Conservation (phyloP, 2,113 vertebrate genomes). For the Opisthocomus hoazin region DNA sequence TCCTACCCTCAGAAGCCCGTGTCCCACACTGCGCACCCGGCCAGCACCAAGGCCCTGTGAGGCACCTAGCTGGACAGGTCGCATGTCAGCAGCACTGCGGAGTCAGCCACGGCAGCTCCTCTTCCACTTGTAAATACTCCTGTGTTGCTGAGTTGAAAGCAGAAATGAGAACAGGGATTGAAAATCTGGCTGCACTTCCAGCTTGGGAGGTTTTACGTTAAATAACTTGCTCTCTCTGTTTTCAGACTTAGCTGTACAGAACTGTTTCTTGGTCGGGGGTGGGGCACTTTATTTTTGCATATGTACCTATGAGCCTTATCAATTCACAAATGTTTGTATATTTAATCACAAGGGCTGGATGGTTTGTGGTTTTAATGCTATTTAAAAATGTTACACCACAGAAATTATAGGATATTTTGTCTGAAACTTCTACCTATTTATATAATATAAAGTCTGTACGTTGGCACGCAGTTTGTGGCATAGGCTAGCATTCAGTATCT, state of each 20-base stretch:
- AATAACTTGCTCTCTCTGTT: neutral
- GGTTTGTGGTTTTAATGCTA: constrained; percentile 48
- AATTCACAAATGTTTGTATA: constrained; percentile 23
- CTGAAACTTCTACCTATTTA: constrained; percentile 49
- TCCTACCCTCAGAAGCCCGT: constrained; percentile 83
- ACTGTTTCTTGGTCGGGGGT: neutral
- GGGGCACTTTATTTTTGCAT: constrained; percentile 23
- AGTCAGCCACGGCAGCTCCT: neutral
- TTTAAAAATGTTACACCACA: constrained; percentile 43
- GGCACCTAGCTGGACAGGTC: neutral
- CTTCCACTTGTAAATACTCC: neutral
- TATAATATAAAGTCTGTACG: constrained; percentile 17
- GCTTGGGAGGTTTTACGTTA: neutral
- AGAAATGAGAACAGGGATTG: neutral
- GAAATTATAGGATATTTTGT: constrained; percentile 45
- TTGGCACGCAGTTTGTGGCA: neutral
- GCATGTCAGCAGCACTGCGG: neutral
- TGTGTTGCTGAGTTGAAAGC: neutral
- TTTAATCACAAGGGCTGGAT: constrained; percentile 64
- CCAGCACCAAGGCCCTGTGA: constrained; percentile 92
- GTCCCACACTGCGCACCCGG: constrained; percentile 79
- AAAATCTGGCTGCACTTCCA: neutral
- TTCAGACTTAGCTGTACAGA: constrained; percentile 3
- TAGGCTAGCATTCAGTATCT: neutral
- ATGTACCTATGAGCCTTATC: constrained; percentile 46